A percentile compares a stretch with the other conserved stretches of the same genome.
Evolutionary conservation across 1,140 invertebrate genomes (phyloP).

Genomic region (Panagrolaimus sp.): DNA sequence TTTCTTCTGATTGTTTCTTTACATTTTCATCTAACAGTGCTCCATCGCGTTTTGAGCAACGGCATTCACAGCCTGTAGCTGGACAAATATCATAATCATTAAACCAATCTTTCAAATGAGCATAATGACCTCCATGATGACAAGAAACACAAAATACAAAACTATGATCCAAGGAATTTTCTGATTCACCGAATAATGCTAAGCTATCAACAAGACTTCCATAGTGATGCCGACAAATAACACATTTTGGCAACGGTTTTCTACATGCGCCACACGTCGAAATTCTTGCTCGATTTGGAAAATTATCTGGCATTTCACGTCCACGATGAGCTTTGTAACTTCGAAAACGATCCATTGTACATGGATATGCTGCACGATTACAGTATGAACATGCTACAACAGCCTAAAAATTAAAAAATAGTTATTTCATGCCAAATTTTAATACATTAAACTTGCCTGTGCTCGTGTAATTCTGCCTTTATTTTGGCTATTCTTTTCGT

Average conservation of each 20-base stretch:
- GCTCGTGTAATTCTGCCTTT: background rate
- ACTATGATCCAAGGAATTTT: background rate
- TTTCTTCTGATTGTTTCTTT: too few relatives aligned
- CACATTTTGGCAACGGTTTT: constrained; percentile 8
- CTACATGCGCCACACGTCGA: background rate
- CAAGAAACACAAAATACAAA: background rate
- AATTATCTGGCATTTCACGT: constrained; percentile 7
- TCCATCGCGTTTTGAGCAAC: background rate
- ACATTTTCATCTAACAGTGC: background rate
- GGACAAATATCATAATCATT: constrained; percentile 9
- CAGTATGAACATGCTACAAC: constrained; percentile 3
- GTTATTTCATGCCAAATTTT: too few relatives aligned
- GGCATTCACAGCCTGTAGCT: background rate
- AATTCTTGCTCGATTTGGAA: constrained; percentile 6
- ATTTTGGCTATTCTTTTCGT: background rate
- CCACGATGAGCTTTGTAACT: constrained; percentile 1
- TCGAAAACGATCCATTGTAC: background rate
- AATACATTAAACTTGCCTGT: too few relatives aligned
- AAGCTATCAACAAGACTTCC: background rate
- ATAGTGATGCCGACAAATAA: constrained; percentile 6
- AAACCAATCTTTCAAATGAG: background rate
- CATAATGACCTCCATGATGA: background rate
- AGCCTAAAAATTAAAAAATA: background rate
- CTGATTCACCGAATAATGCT: background rate
- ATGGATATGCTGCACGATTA: background rate